Base-by-base conservation (phyloP, 2,797 vertebrate species). In the Crenichthys baileyi region DNA sequence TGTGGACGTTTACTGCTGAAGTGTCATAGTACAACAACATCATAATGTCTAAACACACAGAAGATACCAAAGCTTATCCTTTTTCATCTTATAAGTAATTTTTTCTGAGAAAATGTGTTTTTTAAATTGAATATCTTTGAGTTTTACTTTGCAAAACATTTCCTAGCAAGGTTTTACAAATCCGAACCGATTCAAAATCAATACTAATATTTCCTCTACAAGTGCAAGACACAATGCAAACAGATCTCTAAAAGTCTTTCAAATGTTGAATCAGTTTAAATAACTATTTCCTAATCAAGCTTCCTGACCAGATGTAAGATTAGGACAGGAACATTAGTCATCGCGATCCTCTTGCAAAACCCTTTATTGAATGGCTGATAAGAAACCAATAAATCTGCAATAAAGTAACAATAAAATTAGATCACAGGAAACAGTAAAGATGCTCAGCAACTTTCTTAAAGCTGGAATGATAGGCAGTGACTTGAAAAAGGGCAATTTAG, bases 341-440 rank as follows among this genome's bases (percentile, higher is more conserved):
- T n/a, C 22, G 24, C 48, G 20, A 4, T 18, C 16, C 13, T 11
- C 61, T 65, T 65, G 12, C 9, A 1, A 61, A 51, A n/a, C 5
- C 5, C 22, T 53, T 24, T 9, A 16, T 7, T 20, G 29, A 36
- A 39, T 39, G 29, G 36, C 11, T n/a, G 61, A 29, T 41, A 8
- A 53, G 26, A 50, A 26, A 51, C 20, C 22, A n/a, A n/a, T 48
- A 13, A 70, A 70, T 56, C 60, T 41, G 26, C 24, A 53, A 15
- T 58, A 76, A 36, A 63, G 11, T 18, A 51, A 39, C n/a, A 39
- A 75, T 76, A 65, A 76, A 76, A 76, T 24, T 7, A 39, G 29
- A 39, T 63, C 31, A 36, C 44, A 12, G 12, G 29, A 63, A 39
- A 51, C 29, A 18, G 31, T 31, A 26, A 36, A 36, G 20, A 50